Conservation (phyloP, 1,140 invertebrate species). For the Drosophila elegans region DNA sequence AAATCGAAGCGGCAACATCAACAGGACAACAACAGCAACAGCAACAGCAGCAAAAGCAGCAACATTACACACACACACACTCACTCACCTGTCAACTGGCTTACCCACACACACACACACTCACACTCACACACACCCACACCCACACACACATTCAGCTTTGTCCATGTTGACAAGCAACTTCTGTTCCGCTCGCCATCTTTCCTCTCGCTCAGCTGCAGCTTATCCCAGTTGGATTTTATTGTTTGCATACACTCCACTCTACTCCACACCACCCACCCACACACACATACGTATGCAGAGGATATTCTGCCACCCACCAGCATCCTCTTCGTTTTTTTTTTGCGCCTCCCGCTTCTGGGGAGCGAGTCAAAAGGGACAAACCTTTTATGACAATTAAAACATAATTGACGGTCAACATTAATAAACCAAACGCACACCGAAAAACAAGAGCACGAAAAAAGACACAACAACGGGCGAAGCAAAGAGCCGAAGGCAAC, state of each 20-base stretch:
- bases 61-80: slow-evolving; percentile 13
- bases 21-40: slow-evolving; percentile 9
- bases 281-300: not conserved
- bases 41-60: not conserved
- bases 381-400: slow-evolving; percentile 85
- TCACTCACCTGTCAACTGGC: slow-evolving; percentile 62
- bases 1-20: slow-evolving; percentile 49
- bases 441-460: slow-evolving; percentile 39
- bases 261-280: not conserved
- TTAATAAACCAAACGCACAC: slow-evolving; percentile 80
- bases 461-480: slow-evolving; percentile 4
- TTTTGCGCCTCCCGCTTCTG: not conserved
- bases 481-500: slow-evolving; percentile 8
- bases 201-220: slow-evolving; percentile 19
- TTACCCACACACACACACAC: slow-evolving; percentile 48
- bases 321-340: not conserved
- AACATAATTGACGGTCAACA: slow-evolving; percentile 85
- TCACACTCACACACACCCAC: slow-evolving; percentile 42
- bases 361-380: slow-evolving; percentile 54
- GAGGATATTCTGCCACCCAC: slow-evolving; percentile 7
- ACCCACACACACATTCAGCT: slow-evolving; percentile 43
- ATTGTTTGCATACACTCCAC: slow-evolving; percentile 65
- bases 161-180: slow-evolving; percentile 76
- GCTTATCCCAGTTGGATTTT: slow-evolving; percentile 81
- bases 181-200: slow-evolving; percentile 23